A percentile compares a stretch with the other conserved stretches of the same genome.
These are phyloP conservation scores for Seladonia tumulorum DNA, from an alignment of 2,888 invertebrate species.

Conservation along the genomic window DNA sequence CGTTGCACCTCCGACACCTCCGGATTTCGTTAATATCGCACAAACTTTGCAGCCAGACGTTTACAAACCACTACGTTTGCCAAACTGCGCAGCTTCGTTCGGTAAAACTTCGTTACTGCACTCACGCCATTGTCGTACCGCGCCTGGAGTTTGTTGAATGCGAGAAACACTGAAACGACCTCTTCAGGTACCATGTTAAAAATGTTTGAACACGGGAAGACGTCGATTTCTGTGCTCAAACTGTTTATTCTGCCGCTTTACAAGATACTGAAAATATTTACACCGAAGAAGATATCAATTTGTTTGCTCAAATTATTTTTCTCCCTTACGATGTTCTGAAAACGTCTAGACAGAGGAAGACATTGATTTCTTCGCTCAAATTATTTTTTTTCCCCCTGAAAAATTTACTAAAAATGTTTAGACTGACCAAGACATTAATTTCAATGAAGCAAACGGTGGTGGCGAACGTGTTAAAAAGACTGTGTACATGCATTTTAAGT, in stretches of 20 bases:
- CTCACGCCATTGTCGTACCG: background rate
- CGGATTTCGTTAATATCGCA: slow-evolving; percentile 9
- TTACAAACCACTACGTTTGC: background rate
- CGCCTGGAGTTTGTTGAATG: background rate
- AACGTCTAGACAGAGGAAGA: background rate
- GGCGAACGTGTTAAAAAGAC: no score
- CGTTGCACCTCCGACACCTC: slow-evolving; percentile 6
- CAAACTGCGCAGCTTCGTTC: background rate
- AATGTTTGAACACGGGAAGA: background rate
- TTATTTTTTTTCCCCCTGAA: no score
- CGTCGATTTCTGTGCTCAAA: background rate
- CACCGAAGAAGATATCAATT: no score
- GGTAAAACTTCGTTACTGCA: background rate
- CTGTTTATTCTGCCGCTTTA: background rate
- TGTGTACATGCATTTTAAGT: no score
- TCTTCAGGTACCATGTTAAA: background rate
- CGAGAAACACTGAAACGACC: background rate
- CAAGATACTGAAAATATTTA: background rate
- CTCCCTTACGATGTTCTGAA: no score
- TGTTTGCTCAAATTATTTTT: no score
- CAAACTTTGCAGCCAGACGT: background rate
- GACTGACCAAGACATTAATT: no score
- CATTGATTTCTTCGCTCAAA: background rate
- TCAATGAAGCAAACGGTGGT: no score
- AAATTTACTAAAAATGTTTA: no score